phyloP scores from a whole-genome alignment of 2,797 vertebrate genomes.

The Ceyx erithaca region DNA sequence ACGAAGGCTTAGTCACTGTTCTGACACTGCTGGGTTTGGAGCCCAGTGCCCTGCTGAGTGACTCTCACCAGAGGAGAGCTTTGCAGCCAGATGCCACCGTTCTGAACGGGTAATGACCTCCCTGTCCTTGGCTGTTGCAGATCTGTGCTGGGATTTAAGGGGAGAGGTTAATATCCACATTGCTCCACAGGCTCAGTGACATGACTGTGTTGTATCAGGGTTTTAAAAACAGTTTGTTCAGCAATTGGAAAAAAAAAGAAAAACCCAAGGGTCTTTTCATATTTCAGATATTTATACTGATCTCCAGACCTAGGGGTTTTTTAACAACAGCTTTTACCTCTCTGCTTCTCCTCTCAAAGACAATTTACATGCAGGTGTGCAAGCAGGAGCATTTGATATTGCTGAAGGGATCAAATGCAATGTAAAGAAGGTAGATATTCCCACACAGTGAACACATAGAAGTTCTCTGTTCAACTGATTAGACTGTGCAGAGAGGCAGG shows the following conservation, averaged over 20 bases:
- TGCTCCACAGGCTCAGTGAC: not conserved
- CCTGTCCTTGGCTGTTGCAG: fast-evolving
- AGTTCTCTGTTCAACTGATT: not conserved
- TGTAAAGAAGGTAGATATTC: not conserved
- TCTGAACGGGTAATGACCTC: constrained; percentile 41
- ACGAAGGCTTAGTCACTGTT: not conserved
- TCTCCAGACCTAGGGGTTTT: not conserved
- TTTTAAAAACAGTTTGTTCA: not conserved
- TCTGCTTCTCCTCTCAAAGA: not conserved
- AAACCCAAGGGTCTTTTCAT: not conserved
- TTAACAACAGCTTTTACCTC: not conserved
- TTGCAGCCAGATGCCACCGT: not conserved
- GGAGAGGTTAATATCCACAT: not conserved
- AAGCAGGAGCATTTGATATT: not conserved
- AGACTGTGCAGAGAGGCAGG: not conserved
- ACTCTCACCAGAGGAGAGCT: not conserved
- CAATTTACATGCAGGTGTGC: not conserved
- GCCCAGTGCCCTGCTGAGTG: not conserved
- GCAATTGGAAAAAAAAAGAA: not conserved
- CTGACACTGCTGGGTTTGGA: not conserved
- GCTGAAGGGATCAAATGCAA: no score
- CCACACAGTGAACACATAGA: not conserved
- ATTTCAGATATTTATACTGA: not conserved
- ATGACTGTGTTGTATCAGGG: not conserved
- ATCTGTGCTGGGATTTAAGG: not conserved